phyloP scores from a whole-genome alignment of 2,888 invertebrate species.

The Baronia brevicornis region DNA sequence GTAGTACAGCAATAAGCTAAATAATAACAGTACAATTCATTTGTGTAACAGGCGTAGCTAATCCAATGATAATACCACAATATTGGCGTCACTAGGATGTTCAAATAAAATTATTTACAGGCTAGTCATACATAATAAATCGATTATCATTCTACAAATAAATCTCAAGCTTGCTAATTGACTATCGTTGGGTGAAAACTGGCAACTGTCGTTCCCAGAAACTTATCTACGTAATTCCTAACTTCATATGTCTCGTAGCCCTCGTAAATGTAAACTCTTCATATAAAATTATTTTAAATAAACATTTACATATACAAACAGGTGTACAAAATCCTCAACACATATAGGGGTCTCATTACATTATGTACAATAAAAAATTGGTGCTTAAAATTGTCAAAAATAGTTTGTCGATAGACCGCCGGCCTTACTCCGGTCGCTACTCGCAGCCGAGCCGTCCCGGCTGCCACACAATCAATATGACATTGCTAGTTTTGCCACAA shows the following conservation, averaged over 20 bases:
- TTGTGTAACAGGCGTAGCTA: slow-evolving; percentile 45
- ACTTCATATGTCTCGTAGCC: slow-evolving; percentile 46
- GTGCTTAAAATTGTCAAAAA: slow-evolving; percentile 30
- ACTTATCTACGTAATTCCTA: slow-evolving; percentile 48
- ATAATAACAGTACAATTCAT: slow-evolving; percentile 53
- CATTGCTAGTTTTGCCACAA: slow-evolving; percentile 26
- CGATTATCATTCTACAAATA: slow-evolving; percentile 57
- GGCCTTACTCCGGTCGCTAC: slow-evolving; percentile 15
- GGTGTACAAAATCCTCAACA: slow-evolving; percentile 63
- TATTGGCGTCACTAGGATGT: slow-evolving; percentile 24
- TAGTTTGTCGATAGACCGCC: slow-evolving; percentile 25
- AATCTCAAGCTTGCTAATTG: slow-evolving; percentile 72
- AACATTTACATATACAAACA: slow-evolving; percentile 71
- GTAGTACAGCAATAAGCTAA: slow-evolving; percentile 60
- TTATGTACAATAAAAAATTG: slow-evolving; percentile 57
- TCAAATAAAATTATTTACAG: slow-evolving; percentile 52
- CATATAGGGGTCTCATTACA: slow-evolving; percentile 52
- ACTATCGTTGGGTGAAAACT: slow-evolving; percentile 75
- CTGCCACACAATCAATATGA: no score
- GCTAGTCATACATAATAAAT: slow-evolving; percentile 45
- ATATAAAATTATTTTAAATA: slow-evolving; percentile 55
- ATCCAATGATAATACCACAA: slow-evolving; percentile 39
- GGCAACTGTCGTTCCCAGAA: slow-evolving; percentile 54
- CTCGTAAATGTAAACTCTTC: slow-evolving; percentile 41
- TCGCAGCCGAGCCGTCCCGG: neutral